Evolutionary conservation across 1,140 invertebrate genomes (phyloP).

Genomic region (Agraylea sexmaculata): DNA sequence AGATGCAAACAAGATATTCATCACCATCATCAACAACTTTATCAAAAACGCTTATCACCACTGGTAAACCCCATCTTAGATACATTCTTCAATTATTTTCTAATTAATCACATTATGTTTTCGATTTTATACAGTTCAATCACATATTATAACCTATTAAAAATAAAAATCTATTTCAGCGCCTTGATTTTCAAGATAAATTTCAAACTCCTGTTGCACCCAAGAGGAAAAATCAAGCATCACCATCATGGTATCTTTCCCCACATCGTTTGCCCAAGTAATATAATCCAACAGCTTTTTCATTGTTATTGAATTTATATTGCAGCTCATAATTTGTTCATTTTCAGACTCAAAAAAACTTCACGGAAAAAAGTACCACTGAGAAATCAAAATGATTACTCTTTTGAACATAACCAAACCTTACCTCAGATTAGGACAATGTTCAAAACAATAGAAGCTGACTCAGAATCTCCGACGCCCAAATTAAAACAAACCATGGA

Average conservation of each 20-base stretch:
- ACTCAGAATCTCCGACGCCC: constrained; percentile 28
- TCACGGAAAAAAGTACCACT: background rate
- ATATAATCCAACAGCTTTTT: constrained; percentile 4
- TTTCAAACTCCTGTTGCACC: constrained; percentile 7
- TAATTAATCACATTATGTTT: too few relatives aligned
- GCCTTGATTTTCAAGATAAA: background rate
- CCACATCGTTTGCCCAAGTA: constrained; percentile 15
- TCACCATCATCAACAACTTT: too few relatives aligned
- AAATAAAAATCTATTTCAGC: constrained; percentile 9
- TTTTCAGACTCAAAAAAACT: constrained; percentile 12
- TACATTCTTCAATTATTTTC: too few relatives aligned
- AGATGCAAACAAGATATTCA: too few relatives aligned
- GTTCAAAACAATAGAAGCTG: constrained; percentile 30
- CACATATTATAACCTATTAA: constrained; percentile 1
- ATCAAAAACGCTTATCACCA: too few relatives aligned
- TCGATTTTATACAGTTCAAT: too few relatives aligned
- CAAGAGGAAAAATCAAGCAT: constrained; percentile 14
- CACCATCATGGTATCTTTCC: constrained; percentile 18
- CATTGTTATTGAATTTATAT: background rate
- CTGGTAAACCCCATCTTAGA: too few relatives aligned
- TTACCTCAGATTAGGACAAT: constrained; percentile 32
- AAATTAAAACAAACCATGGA: constrained; percentile 34
- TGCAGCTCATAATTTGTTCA: background rate
- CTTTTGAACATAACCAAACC: constrained; percentile 38
- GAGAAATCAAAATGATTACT: constrained; percentile 22